These are phyloP conservation scores for Piscicola geometra DNA, from an alignment of 2,888 invertebrate genomes.

Conservation along the genomic window DNA sequence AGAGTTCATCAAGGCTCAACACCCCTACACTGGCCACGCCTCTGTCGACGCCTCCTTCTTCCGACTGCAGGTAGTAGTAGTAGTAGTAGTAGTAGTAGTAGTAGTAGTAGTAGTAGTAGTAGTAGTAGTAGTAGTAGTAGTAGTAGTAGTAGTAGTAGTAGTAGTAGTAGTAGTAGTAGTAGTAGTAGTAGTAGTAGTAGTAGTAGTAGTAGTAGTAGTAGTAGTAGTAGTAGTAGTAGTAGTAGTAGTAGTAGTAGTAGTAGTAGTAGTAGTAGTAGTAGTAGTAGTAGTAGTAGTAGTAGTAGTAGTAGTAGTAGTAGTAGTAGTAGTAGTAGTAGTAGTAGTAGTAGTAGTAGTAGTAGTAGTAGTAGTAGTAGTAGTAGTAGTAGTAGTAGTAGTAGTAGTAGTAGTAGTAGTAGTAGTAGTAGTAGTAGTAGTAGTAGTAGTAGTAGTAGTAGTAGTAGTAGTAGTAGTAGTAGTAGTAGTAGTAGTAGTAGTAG, in stretches of 20 bases:
- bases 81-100: constrained; percentile 32
- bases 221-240: constrained; percentile 30
- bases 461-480: too few species aligned
- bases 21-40: constrained; percentile 7
- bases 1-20: background rate
- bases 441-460: too few species aligned
- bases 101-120: constrained; percentile 29
- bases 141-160: constrained; percentile 29
- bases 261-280: background rate
- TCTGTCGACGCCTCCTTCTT: constrained; percentile 57
- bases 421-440: too few species aligned
- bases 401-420: too few species aligned
- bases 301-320: constrained; percentile 29
- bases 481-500: too few species aligned
- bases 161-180: constrained; percentile 30
- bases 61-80: constrained; percentile 63
- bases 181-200: constrained; percentile 29
- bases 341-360: constrained; percentile 14
- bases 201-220: constrained; percentile 30
- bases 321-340: constrained; percentile 29
- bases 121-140: constrained; percentile 30
- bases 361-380: too few species aligned
- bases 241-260: constrained; percentile 20
- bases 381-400: too few species aligned
- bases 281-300: too few species aligned